Base-by-base conservation (phyloP, 1,140 invertebrate species). In the Teleogryllus occipitalis region DNA sequence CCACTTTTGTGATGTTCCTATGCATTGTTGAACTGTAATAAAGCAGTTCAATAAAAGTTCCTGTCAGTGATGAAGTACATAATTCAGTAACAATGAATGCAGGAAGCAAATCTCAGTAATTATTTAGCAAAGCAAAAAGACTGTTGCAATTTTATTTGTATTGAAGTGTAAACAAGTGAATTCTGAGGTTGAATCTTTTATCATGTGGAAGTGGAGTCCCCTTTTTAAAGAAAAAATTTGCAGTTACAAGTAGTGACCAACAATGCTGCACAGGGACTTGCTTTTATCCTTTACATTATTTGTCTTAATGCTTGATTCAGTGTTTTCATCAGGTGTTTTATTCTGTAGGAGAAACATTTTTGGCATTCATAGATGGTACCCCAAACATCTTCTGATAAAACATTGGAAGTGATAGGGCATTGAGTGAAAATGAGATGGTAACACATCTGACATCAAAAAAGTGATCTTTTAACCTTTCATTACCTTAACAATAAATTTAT, bases 1-100 rank as follows among this genome's bases (percentile, higher is more conserved):
- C 46, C 22, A 78, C 54, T 78, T 78, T 78, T 48, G 78, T 78
- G 54, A 78, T 78, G 78, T 78, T 78, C 78, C 78, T 78, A 78
- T 6, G 22, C 78, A 78, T n/a, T 74, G 6, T 78, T 78, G 54
- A 14, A 78, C 78, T 78, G 78, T 73, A 49, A 39, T 6, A 47
- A 27, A 18, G 22, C 77, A 78, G 77, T 78, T 78, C 48, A 78
- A n/a, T 72, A 47, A 49, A 78, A 78, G 77, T 78, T 78, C 77
- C 77, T 78, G 47, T 48, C 39, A 48, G 48, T 78, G 77, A 78
- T 76, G 75, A 47, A 46, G 75, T 46, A 46, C 27, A 75, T 47
- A 39, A 39, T 39, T 39, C 27, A 39, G 27, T 39, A 39, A 39
- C 27, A 39, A 39, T 39, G 27, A 39, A 39, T 39, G 27, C 27